phyloP scores from a whole-genome alignment of 1,140 invertebrate species.

The Gonioctena quinquepunctata region DNA sequence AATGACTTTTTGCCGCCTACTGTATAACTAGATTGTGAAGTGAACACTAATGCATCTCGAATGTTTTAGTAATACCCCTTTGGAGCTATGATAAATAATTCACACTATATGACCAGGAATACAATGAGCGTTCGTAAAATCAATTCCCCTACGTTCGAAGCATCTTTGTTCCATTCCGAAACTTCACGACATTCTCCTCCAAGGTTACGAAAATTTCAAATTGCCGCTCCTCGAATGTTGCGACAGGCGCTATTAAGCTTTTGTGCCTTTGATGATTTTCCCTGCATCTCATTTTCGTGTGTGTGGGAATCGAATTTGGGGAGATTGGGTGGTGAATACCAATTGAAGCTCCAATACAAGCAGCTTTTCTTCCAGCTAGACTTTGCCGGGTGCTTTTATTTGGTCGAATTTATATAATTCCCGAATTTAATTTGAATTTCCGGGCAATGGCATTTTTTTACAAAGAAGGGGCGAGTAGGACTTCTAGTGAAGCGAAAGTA shows the following conservation, averaged over 20 bases:
- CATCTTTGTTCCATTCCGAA: neutral
- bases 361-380: slow-evolving; percentile 40
- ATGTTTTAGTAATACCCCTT: no score
- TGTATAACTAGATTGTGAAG: no score
- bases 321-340: slow-evolving; percentile 55
- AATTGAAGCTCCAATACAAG: slow-evolving; percentile 50
- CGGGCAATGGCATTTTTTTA: no score
- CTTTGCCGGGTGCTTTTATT: slow-evolving; percentile 16
- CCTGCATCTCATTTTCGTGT: slow-evolving; percentile 56
- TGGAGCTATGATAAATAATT: no score
- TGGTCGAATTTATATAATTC: slow-evolving; percentile 16
- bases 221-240: slow-evolving; percentile 41
- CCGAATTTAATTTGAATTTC: slow-evolving; percentile 17
- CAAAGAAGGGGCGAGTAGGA: no score
- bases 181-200: neutral
- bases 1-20: no score
- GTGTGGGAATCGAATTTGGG: slow-evolving; percentile 55
- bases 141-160: neutral
- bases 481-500: no score
- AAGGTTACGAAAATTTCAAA: slow-evolving; percentile 31
- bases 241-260: slow-evolving; percentile 46
- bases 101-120: no score
- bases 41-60: no score
- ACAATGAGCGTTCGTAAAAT: no score
- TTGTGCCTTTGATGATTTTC: slow-evolving; percentile 57